phyloP scores from a whole-genome alignment of 2,113 vertebrate genomes.

The Pongo abelii region DNA sequence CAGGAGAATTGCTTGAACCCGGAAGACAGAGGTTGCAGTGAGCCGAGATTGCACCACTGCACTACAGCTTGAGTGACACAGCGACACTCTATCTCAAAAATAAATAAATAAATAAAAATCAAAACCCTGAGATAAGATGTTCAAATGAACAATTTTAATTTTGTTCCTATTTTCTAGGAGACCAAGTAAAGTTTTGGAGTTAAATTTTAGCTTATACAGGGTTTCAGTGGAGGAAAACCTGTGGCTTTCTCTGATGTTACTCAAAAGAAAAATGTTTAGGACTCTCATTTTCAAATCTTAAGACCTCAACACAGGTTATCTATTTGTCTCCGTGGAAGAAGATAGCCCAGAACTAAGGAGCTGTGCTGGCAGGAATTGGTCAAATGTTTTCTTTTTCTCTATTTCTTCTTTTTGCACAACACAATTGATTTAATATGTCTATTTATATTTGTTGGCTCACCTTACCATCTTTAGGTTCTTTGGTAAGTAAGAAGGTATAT shows the following conservation, averaged over 20 bases:
- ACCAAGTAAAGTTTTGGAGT: background rate
- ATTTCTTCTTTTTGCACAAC: background rate
- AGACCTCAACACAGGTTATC: background rate
- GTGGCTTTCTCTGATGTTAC: background rate
- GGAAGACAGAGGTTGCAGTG: too few relatives aligned
- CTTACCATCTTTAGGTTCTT: background rate
- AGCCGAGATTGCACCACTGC: too few relatives aligned
- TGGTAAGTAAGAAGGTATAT: background rate
- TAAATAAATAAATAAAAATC: background rate
- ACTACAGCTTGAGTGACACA: too few relatives aligned
- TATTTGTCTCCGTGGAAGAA: background rate
- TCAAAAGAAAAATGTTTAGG: background rate
- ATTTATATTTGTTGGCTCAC: background rate
- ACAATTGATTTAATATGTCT: constrained; percentile 20
- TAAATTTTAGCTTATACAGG: background rate
- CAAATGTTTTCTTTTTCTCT: background rate
- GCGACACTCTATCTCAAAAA: too few relatives aligned
- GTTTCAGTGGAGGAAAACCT: background rate
- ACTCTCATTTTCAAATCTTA: background rate
- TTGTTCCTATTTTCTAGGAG: constrained; percentile 22
- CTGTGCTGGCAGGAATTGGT: background rate
- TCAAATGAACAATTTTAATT: background rate
- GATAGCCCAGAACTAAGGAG: background rate
- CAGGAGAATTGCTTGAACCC: too few relatives aligned
- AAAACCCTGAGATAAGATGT: background rate